Evolutionary conservation across 1,140 invertebrate genomes (phyloP), one percentile per base, ranked within the genome.

Genomic region (Glossosoma conforme): DNA sequence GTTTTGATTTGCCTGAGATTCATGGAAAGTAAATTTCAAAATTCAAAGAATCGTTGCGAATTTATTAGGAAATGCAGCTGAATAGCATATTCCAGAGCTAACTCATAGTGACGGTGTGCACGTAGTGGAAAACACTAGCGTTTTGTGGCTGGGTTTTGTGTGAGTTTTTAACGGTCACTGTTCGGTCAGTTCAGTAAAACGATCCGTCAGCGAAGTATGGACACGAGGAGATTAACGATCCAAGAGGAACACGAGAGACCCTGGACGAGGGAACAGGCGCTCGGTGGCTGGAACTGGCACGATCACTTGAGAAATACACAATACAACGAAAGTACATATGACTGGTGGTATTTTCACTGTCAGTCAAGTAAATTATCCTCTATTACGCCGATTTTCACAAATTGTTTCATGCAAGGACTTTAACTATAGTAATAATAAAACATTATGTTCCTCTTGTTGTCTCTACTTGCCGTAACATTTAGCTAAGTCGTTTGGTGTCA

Each of bases 161-260:
- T n/a, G n/a, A n/a, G n/a, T n/a, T n/a, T n/a, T n/a, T n/a, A n/a
- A n/a, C n/a, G n/a, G n/a, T n/a, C n/a, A n/a, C n/a, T n/a, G n/a
- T n/a, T n/a, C n/a, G n/a, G n/a, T 50, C 47, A 50, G 43, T 50
- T 40, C 25, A 11, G 6, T 10, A 25, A 21, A 40, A 14, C 30
- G 22, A 9, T 21, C 37, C 18, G 44, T 13, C 35, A 19, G 13
- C 36, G 24, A 25, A 32, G 51, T 53, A 46, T 33, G 43, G 51
- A 53, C 51, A 41, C 30, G 42, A 3, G 13, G 42, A 53, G 51
- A 53, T 53, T 53, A 53, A 53, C 51, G 21, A 36, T 37, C 22
- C 30, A 13, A 18, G 17, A 52, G 42, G 20, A 32, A 44, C 22
- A 44, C 24, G 21, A 22, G 18, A 21, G 21, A 14, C 18, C 40